These are phyloP conservation scores for Propithecus perrieri DNA, from an alignment of 2,797 vertebrate genomes.

Conservation along the genomic window DNA sequence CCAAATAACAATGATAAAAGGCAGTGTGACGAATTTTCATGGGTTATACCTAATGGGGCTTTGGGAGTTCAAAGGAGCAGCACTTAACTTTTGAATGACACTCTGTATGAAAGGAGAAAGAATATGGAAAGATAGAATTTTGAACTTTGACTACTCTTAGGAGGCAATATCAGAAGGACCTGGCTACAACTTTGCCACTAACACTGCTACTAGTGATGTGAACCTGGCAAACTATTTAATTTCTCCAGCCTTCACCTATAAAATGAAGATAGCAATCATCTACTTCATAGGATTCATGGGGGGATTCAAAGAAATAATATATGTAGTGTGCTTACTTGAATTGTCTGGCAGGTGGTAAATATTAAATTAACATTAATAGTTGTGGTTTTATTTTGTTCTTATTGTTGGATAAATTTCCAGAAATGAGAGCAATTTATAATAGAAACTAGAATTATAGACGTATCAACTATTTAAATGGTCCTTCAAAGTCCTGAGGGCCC, in stretches of 20 bases:
- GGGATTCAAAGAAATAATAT: neutral
- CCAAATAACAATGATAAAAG: neutral
- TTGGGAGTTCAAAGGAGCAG: neutral
- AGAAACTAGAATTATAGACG: neutral
- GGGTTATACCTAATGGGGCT: neutral
- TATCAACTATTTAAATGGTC: neutral
- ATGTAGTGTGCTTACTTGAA: neutral
- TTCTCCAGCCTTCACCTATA: neutral
- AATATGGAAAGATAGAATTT: neutral
- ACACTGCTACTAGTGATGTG: neutral
- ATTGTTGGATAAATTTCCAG: neutral
- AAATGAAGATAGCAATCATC: neutral
- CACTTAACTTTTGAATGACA: neutral
- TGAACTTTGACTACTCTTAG: neutral
- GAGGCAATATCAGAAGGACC: neutral
- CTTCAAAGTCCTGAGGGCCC: neutral
- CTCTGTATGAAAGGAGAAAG: neutral
- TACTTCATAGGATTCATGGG: neutral
- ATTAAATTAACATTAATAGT: neutral
- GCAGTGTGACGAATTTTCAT: neutral
- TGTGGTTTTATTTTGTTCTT: conserved; percentile 19
- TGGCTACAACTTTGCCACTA: neutral
- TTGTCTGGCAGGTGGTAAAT: neutral
- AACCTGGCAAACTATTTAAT: neutral
- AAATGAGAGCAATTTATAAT: neutral